Conservation (phyloP, 2,797 vertebrate genomes). For the Hippocampus kuda region DNA sequence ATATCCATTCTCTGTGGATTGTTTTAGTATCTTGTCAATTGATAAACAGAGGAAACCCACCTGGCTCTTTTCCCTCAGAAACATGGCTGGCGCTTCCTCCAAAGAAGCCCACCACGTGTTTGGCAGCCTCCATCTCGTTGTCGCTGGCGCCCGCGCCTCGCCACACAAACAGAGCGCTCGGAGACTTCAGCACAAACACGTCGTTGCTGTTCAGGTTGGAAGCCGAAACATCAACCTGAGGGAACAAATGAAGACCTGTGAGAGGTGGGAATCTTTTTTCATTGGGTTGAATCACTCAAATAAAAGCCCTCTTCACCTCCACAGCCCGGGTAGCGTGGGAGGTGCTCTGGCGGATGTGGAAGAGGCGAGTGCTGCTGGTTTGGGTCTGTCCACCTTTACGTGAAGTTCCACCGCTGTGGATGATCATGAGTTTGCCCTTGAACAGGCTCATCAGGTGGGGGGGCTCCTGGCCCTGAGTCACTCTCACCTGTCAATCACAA, state of each 20-base stretch:
- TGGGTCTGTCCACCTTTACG: slow-evolving; percentile 61
- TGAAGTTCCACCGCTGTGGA: slow-evolving; percentile 71
- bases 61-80: slow-evolving; percentile 68
- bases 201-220: slow-evolving; percentile 71
- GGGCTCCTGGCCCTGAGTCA: slow-evolving; percentile 75
- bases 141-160: slow-evolving; percentile 62
- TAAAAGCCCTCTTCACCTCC: slow-evolving; percentile 55
- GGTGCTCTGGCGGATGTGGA: slow-evolving; percentile 70
- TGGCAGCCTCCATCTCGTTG: slow-evolving; percentile 60
- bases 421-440: slow-evolving; percentile 69
- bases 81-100: slow-evolving; percentile 56
- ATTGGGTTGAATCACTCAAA: background rate
- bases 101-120: slow-evolving; percentile 58
- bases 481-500: slow-evolving; percentile 60
- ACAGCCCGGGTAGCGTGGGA: slow-evolving; percentile 61
- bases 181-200: slow-evolving; percentile 67
- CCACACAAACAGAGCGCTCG: slow-evolving; percentile 55
- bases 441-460: slow-evolving; percentile 75
- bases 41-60: slow-evolving; percentile 38
- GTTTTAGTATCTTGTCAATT: background rate
- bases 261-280: background rate
- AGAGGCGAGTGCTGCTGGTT: slow-evolving; percentile 55
- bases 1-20: background rate
- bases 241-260: background rate
- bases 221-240: slow-evolving; percentile 55